Evolutionary conservation across 2,888 invertebrate genomes (phyloP), one percentile per base, ranked within the genome.

Genomic region (Chymomyza amoena): DNA sequence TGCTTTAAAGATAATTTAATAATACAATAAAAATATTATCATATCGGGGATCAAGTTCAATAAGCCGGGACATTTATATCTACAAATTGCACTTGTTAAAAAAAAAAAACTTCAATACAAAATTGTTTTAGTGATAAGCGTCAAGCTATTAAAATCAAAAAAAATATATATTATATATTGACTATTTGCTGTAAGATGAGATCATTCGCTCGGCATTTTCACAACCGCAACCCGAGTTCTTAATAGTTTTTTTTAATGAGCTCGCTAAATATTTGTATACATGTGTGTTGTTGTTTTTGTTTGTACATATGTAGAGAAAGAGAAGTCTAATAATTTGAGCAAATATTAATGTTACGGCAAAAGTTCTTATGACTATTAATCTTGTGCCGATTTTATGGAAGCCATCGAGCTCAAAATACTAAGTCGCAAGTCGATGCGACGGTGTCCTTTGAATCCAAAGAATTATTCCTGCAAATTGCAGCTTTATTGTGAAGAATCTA

Each of bases 241-340:
- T 54, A 54, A 54, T 54, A 54, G 54, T 16, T 54, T 54, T 54
- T 54, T 54, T 54, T 54, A 18, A 54, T 54, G 54, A 54, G 18
- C 54, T 54, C 20, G 54, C 16, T 54, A 54, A 54, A 54, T 75
- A 80, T 77, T 70, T 60, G 18, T 54, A 51, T 18, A 54, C 1
- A 4, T 18, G 32, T 32, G 32, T 32, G 7, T 32, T 2, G 13
- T 45, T 10, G 13, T 13, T 13, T 45, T 45, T 45, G 13, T 45
- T 45, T 45, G 39, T 45, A 13, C 39, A 45, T 45, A 10, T 52
- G 63, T 20, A 66, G 59, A 60, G 18, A 59, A 69, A 32, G 6
- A 9, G 32, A 32, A 64, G 45, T 52, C 57, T 78, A 80, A 81
- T 69, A 68, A 64, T 65, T 82, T 79, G 71, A 45, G 69, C 73